Base-by-base conservation (phyloP, 1,140 invertebrate species). In the Bombus polaris region DNA sequence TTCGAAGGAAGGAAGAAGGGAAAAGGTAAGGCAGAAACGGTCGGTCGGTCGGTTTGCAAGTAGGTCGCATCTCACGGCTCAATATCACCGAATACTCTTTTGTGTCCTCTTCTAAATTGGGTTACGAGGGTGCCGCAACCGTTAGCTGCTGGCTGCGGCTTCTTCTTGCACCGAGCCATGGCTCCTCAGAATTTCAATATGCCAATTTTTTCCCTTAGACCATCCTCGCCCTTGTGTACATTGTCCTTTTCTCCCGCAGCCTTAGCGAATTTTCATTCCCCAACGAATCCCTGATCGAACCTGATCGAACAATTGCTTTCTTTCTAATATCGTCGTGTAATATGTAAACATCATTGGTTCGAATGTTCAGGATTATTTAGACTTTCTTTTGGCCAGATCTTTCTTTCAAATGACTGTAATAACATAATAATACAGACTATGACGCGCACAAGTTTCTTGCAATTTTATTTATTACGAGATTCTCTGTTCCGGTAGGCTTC, bases 31-130 rank as follows among this genome's bases (percentile, higher is more conserved):
- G 89, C 47, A 79, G 68, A 71, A 86, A 86, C 53, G 87, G 73
- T 92, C 90, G 91, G 91, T 88, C 90, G 91, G 91, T 88, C 86
- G 88, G 68, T 80, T 94, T 81, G 85, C 88, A 94, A 94, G 92
- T 94, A 94, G 94, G 93, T 94, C 93, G 93, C 92, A 92, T 93
- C 92, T 89, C 92, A 91, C 92, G 87, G 93, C 93, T 94, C 93
- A 89, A 94, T 94, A 94, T 94, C 93, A 90, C 91, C 93, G 92
- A 94, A 94, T 93, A 93, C 92, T 93, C 93, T 92, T 94, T 93
- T 92, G 85, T 93, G 89, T 91, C 89, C 89, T 91, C 88, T 89
- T 88, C 80, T 89, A 93, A 94, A 94, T 94, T 94, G 92, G 93
- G 93, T 94, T 94, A 94, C 92, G 92, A 88, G 87, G 88, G 79